phyloP scores from a whole-genome alignment of 2,888 invertebrate genomes.

The Rutpela maculata region DNA sequence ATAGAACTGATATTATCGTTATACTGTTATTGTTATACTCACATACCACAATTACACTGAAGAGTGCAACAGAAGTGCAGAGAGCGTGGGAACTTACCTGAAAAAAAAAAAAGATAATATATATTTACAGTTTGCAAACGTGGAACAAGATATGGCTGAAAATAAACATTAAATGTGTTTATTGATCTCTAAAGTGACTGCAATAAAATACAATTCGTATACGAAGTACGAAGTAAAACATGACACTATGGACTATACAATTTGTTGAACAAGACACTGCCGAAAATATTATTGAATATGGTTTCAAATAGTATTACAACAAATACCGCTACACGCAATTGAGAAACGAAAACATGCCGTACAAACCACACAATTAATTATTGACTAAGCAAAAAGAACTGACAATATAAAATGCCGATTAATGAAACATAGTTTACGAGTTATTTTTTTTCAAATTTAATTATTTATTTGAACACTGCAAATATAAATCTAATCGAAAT shows the following conservation, averaged over 20 bases:
- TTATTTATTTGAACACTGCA: neutral
- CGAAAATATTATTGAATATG: conserved; percentile 14
- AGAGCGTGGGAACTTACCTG: conserved; percentile 23
- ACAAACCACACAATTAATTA: neutral
- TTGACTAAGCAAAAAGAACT: neutral
- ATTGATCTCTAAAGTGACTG: neutral
- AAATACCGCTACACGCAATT: neutral
- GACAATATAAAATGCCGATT: neutral
- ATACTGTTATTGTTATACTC: neutral
- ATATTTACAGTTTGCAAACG: neutral
- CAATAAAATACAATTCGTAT: neutral
- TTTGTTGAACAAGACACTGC: conserved; percentile 12
- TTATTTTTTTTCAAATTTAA: neutral
- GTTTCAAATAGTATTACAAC: conserved; percentile 14
- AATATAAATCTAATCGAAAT: neutral
- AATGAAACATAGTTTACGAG: neutral
- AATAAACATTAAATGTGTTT: neutral
- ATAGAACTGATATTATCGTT: no score
- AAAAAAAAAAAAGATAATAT: conserved; percentile 30
- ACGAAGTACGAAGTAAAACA: neutral
- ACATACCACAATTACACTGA: neutral
- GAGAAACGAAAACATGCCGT: neutral
- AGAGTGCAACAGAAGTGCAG: neutral
- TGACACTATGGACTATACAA: conserved; percentile 11
- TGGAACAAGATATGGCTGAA: neutral